Evolutionary conservation across 2,113 vertebrate species (phyloP).

Genomic region (Clarias gariepinus): DNA sequence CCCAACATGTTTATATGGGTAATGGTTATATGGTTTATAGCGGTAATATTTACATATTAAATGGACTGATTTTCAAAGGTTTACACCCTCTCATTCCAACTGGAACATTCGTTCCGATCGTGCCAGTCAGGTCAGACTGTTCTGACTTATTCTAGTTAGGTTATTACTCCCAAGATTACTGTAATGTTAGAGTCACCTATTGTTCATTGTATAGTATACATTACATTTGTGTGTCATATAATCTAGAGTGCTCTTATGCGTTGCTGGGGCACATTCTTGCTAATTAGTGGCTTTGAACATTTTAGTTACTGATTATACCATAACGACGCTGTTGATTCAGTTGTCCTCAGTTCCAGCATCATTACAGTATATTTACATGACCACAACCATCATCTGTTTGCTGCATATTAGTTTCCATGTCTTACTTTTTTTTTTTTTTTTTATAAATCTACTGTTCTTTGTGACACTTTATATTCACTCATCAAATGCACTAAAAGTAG

Average conservation of each 20-base stretch:
- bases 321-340: background rate
- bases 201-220: slow-evolving; percentile 5
- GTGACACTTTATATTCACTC: background rate
- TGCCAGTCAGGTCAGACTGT: no score
- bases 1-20: no score
- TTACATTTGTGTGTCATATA: background rate
- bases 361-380: background rate
- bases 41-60: no score
- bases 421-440: background rate
- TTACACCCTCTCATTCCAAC: no score
- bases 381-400: background rate
- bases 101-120: no score
- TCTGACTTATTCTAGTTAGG: no score
- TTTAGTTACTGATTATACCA: background rate
- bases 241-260: background rate
- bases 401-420: background rate
- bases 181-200: no score
- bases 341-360: background rate
- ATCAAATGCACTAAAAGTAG: background rate
- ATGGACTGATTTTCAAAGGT: no score
- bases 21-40: no score
- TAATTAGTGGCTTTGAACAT: slow-evolving; percentile 8
- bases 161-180: no score
- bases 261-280: background rate
- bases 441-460: slow-evolving; percentile 8